phyloP scores from a whole-genome alignment of 2,113 vertebrate genomes.

The Neofelis nebulosa region DNA sequence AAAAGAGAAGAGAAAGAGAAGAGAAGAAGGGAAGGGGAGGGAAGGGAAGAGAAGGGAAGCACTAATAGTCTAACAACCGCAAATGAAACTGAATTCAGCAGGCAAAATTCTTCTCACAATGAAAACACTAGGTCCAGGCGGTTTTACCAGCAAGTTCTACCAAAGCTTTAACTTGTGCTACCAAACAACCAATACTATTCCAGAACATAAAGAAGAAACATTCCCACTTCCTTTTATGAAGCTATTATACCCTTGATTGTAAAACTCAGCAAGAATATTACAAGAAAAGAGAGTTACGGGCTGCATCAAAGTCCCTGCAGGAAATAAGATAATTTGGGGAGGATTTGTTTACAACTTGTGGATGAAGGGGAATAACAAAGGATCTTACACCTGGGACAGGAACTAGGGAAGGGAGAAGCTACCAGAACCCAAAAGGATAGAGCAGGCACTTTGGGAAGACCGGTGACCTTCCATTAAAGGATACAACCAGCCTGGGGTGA shows the following conservation, averaged over 20 bases:
- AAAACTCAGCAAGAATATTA: not conserved
- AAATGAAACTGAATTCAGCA: not conserved
- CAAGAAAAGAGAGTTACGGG: not conserved
- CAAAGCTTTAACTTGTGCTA: not conserved
- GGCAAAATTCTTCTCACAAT: not conserved
- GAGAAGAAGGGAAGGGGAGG: not conserved
- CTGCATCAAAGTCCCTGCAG: not conserved
- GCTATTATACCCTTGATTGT: not conserved
- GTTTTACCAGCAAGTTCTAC: not conserved
- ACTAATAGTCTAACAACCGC: not conserved
- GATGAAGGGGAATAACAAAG: not conserved
- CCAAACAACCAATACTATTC: not conserved
- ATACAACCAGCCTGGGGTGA: not conserved
- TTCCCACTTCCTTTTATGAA: not conserved
- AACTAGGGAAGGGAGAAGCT: not conserved
- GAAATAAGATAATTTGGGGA: not conserved
- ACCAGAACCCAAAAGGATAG: not conserved
- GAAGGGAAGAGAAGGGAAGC: not conserved
- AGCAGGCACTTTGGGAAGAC: not conserved
- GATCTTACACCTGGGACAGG: not conserved
- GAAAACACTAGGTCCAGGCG: not conserved
- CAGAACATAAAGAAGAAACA: not conserved
- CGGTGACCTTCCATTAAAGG: not conserved
- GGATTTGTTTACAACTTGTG: not conserved
- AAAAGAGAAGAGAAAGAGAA: too few species aligned